Evolutionary conservation across 1,140 invertebrate species (phyloP).

Genomic region (Drosophila elegans): DNA sequence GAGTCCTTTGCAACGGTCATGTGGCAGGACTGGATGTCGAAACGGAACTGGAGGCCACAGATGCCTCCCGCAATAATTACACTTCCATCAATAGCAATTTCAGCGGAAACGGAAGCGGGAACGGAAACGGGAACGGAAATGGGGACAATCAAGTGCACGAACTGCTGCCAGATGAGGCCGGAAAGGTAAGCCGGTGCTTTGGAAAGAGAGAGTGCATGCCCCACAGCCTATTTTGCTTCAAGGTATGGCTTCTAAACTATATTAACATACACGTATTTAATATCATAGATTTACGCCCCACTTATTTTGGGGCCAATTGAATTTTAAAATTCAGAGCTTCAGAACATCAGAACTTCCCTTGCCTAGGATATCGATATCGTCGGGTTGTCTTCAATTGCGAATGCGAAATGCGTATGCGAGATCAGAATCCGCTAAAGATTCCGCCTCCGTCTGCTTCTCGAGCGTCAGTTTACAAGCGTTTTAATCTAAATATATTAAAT

Average conservation of each 20-base stretch:
- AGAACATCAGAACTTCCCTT: conserved; percentile 44
- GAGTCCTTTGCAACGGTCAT: conserved; percentile 66
- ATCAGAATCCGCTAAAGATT: conserved; percentile 19
- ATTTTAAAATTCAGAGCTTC: conserved; percentile 39
- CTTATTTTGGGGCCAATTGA: conserved; percentile 18
- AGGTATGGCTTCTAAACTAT: conserved; percentile 87
- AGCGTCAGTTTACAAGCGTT: conserved; percentile 23
- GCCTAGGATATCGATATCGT: conserved; percentile 62
- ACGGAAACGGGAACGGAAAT: conserved; percentile 22
- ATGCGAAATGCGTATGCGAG: conserved; percentile 7
- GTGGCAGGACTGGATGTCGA: conserved; percentile 43
- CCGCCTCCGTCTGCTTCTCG: conserved; percentile 31
- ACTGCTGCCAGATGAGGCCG: conserved; percentile 78
- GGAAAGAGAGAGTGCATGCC: conserved; percentile 89
- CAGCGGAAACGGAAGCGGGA: conserved; percentile 31
- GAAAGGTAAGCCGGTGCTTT: conserved; percentile 89
- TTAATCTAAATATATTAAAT: conserved; percentile 82
- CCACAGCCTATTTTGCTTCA: conserved; percentile 90
- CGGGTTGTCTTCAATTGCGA: conserved; percentile 15
- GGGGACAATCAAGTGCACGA: conserved; percentile 63
- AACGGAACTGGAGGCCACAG: conserved; percentile 33
- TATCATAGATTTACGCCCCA: conserved; percentile 72
- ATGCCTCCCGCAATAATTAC: conserved; percentile 20
- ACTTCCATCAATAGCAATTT: conserved; percentile 26
- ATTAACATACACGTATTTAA: conserved; percentile 84